Percentiles rank a stretch among this genome's conserved stretches.
Conservation (phyloP, 2,797 vertebrate species). For the Melanotaenia maccullochi region DNA sequence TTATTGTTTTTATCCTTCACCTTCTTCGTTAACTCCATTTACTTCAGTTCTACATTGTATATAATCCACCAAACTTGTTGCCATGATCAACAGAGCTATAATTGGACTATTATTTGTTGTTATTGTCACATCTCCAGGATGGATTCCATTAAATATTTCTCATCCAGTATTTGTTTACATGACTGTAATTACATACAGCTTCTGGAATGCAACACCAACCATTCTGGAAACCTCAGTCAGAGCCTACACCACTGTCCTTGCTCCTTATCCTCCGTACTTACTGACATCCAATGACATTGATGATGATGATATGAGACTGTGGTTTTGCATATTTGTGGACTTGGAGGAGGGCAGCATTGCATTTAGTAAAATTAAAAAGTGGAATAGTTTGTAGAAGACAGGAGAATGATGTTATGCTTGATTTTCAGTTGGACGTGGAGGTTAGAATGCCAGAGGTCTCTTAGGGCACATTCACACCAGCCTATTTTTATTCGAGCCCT, state of each 20-base stretch:
- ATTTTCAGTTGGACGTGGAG: no score
- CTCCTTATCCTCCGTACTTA: slow-evolving; percentile 17
- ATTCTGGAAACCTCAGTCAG: slow-evolving; percentile 37
- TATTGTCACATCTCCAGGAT: slow-evolving; percentile 21
- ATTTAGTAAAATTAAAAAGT: no score
- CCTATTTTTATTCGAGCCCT: no score
- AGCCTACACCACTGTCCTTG: slow-evolving; percentile 42
- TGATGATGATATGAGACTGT: slow-evolving; percentile 34
- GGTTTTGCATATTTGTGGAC: slow-evolving; percentile 1
- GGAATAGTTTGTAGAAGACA: no score
- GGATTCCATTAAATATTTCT: slow-evolving; percentile 25
- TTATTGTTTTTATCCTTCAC: neutral
- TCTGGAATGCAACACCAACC: slow-evolving; percentile 17
- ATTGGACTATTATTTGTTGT: neutral
- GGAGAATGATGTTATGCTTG: no score
- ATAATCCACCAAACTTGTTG: neutral
- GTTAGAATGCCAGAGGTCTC: no score
- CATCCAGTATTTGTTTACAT: slow-evolving; percentile 18
- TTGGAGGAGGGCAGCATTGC: neutral
- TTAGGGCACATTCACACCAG: no score
- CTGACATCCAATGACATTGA: slow-evolving; percentile 21
- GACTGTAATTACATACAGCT: slow-evolving; percentile 36
- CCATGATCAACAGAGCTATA: neutral
- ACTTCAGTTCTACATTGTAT: neutral
- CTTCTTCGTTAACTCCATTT: neutral